phyloP scores from a whole-genome alignment of 2,113 vertebrate species.

The Nyctibius bracteatus region DNA sequence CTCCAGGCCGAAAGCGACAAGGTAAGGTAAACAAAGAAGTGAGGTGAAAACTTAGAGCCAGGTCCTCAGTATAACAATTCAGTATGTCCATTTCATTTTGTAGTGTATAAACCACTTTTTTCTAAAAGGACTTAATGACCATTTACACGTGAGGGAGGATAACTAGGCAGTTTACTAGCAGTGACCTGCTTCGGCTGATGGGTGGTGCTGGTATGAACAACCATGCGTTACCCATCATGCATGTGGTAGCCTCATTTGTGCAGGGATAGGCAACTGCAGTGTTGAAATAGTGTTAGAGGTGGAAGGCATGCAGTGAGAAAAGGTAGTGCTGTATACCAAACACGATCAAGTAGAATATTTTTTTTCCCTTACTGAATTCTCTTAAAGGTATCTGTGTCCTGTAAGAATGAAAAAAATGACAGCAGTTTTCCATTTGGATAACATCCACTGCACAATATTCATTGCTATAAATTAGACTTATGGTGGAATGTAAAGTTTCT shows the following conservation, averaged over 20 bases:
- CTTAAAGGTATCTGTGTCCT: not conserved
- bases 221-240: not conserved
- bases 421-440: not conserved
- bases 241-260: not conserved
- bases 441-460: not conserved
- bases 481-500: not conserved
- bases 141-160: not conserved
- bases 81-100: accelerated
- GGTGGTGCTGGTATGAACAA: conserved; percentile 35
- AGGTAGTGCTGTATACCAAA: not conserved
- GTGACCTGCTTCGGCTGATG: conserved; percentile 14
- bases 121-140: not conserved
- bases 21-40: not conserved
- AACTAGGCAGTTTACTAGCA: not conserved
- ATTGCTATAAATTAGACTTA: not conserved
- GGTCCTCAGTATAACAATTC: not conserved
- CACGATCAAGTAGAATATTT: not conserved
- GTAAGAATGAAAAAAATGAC: not conserved
- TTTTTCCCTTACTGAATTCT: not conserved
- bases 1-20: not conserved
- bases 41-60: not conserved
- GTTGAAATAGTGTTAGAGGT: not conserved
- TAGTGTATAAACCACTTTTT: not conserved
- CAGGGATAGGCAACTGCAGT: not conserved
- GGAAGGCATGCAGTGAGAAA: not conserved